phyloP scores from a whole-genome alignment of 1,140 invertebrate genomes.

The Brachionus calyciflorus region DNA sequence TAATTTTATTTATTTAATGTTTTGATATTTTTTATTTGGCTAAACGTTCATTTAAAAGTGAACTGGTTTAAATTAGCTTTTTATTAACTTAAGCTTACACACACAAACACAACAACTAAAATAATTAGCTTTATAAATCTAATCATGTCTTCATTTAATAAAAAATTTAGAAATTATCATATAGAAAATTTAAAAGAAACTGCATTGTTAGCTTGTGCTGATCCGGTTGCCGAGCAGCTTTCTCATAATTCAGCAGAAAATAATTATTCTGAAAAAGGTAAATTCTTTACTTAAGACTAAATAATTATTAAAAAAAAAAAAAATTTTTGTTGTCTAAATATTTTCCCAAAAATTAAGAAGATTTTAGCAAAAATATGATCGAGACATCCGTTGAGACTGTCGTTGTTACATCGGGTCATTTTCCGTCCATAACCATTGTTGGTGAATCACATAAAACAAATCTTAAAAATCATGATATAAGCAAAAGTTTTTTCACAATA shows the following conservation, averaged over 20 bases:
- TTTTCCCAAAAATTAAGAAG: neutral
- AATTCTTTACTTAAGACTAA: neutral
- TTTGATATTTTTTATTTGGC: neutral
- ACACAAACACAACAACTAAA: neutral
- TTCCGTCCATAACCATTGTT: neutral
- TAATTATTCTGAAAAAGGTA: neutral
- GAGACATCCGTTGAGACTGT: neutral
- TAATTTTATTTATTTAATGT: no score
- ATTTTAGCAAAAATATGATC: conserved; percentile 1
- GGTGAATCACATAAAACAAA: neutral
- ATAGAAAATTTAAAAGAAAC: conserved; percentile 26
- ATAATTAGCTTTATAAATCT: neutral
- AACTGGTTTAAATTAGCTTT: neutral
- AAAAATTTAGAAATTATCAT: conserved; percentile 39
- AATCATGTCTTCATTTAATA: no score
- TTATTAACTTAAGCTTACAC: neutral
- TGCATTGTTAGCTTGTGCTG: neutral
- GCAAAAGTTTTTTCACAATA: neutral
- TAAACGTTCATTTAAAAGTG: conserved; percentile 37
- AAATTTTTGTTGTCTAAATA: neutral
- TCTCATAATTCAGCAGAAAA: conserved; percentile 8
- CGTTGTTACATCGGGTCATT: neutral
- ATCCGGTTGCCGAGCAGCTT: conserved; percentile 17
- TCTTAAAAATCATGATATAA: neutral
- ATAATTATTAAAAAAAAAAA: neutral